Base-by-base conservation (phyloP, 1,140 invertebrate species). In the Marisa cornuarietis region DNA sequence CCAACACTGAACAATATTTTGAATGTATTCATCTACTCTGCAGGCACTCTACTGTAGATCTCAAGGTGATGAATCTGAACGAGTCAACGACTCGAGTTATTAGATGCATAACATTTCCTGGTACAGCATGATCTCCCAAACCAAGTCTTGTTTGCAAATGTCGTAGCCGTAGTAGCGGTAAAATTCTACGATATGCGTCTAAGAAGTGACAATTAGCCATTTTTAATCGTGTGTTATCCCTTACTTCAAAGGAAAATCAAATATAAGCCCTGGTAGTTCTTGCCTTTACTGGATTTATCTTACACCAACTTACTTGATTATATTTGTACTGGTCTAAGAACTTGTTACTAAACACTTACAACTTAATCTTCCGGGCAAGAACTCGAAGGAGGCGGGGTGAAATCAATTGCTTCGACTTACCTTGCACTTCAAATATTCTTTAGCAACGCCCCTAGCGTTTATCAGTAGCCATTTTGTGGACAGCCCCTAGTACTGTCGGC, bases 401-500 rank as follows among this genome's bases (percentile, higher is more conserved):
- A 54, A 5, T 54, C 6, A 14, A 24, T 18, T 4, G 42, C 2
- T 54, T 52, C 42, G 24, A 77, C 76, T 77, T 77, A 77, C 76
- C 76, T 16, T 52, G 62, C 24, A 65, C 20, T 26, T 51, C 9
- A 68, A 77, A 51, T 20, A 65, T 24, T 54, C 24, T 4, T 31
- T 9, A n/a, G 42, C 51, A 51, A 51, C 68, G 65, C 76, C 51
- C 52, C 26, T 54, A 77, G 42, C 76, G 76, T 65, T 77, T 77
- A 42, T 77, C 76, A 51, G 76, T 77, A 52, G 65, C 76, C 76
- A 77, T 77, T 22, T 69, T 51, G 63, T 65, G 65, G 62, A 77
- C 49, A 31, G 31, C 24, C 76, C 68, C 13, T 65, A 9, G n/a
- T 18, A 22, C 49, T 68, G 18, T 13, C 63, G 76, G 24, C 63